A percentile compares a stretch with the other conserved stretches of the same genome.
These are phyloP conservation scores for Orbicella faveolata DNA, from an alignment of 64 coral and sea anemone species.

Conservation along the genomic window DNA sequence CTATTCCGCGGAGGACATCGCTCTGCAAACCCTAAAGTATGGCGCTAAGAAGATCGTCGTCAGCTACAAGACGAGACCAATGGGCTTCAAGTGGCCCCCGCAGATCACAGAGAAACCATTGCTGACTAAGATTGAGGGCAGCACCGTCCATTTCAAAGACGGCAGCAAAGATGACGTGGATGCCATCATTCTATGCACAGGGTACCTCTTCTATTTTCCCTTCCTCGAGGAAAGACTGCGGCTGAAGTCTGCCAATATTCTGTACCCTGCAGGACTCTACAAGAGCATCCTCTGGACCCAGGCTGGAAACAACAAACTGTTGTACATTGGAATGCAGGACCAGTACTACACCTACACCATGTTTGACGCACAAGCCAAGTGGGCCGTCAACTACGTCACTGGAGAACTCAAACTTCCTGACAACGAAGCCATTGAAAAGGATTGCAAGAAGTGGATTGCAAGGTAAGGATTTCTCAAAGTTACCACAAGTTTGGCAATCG, in stretches of 20 bases:
- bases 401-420: constrained; percentile 34
- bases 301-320: constrained; percentile 37
- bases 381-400: constrained; percentile 34
- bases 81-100: constrained; percentile 64
- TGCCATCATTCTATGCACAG: constrained; percentile 56
- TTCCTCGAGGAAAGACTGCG: constrained; percentile 39
- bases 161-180: constrained; percentile 35
- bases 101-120: constrained; percentile 37
- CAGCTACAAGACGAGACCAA: constrained; percentile 16
- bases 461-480: constrained; percentile 12
- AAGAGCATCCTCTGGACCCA: constrained; percentile 26
- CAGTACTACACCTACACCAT: constrained; percentile 51
- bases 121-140: constrained; percentile 38
- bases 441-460: constrained; percentile 30
- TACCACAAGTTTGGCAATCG: too few relatives aligned
- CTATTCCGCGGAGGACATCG: constrained; percentile 59
- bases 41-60: constrained; percentile 46
- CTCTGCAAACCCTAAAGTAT: constrained; percentile 43
- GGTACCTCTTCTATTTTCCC: constrained; percentile 42
- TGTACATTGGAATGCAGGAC: constrained; percentile 36
- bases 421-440: constrained; percentile 28
- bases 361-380: constrained; percentile 54
- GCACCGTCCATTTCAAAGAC: constrained; percentile 57
- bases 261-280: constrained; percentile 37
- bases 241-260: constrained; percentile 13